These are phyloP conservation scores for Gallinago nigripennis DNA, from an alignment of 2,797 vertebrate species.

Conservation along the genomic window DNA sequence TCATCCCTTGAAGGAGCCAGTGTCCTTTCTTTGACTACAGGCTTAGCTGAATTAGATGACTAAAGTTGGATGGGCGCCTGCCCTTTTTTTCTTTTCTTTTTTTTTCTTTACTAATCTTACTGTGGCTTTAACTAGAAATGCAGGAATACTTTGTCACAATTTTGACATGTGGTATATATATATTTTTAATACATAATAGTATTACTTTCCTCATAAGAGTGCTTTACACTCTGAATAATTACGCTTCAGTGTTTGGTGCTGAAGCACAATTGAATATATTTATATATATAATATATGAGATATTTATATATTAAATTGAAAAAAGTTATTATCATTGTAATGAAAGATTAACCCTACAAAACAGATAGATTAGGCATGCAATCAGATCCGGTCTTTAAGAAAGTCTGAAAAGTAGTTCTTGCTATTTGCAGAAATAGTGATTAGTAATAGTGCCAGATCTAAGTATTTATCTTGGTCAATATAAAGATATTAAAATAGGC, in stretches of 20 bases:
- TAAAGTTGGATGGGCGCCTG: neutral
- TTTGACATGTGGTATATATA: neutral
- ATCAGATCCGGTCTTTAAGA: slow-evolving; percentile 8
- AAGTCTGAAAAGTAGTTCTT: slow-evolving; percentile 35
- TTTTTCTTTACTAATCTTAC: neutral
- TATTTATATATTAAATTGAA: slow-evolving; percentile 10
- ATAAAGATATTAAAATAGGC: slow-evolving; percentile 46
- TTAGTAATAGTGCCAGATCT: slow-evolving; percentile 37
- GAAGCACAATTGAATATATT: neutral
- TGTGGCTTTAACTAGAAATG: neutral
- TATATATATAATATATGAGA: neutral
- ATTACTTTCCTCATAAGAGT: neutral
- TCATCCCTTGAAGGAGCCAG: neutral
- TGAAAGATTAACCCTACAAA: slow-evolving; percentile 39
- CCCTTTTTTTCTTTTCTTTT: neutral
- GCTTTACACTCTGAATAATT: neutral
- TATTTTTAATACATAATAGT: neutral
- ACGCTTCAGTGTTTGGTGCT: neutral
- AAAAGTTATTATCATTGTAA: neutral
- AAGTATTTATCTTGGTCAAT: slow-evolving; percentile 10
- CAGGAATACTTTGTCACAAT: neutral
- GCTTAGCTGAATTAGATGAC: neutral
- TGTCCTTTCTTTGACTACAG: neutral
- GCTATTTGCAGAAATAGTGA: slow-evolving; percentile 3
- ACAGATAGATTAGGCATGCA: slow-evolving; percentile 7